A percentile compares a stretch with the other conserved stretches of the same genome.
Conservation (phyloP, 92 coral and sea anemone genomes). For the Diadumene lineata region DNA sequence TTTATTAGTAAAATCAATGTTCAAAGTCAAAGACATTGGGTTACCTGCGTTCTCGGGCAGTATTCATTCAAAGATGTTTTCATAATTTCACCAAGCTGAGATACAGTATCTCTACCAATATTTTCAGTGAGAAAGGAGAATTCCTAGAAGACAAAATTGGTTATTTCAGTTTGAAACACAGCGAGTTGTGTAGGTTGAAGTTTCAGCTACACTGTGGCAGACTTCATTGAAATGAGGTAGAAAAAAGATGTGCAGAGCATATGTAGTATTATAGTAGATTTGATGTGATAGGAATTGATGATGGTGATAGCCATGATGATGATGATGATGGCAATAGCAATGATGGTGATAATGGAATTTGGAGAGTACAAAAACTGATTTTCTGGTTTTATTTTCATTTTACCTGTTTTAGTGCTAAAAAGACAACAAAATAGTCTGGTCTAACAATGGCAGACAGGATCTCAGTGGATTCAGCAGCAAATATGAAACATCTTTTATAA, state of each 20-base stretch:
- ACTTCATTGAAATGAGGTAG: too few relatives aligned
- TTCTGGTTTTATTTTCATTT: too few relatives aligned
- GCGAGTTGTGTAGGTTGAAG: too few relatives aligned
- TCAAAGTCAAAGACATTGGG: not conserved
- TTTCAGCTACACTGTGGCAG: too few relatives aligned
- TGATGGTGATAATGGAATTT: too few relatives aligned
- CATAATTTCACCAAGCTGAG: slow-evolving; percentile 12
- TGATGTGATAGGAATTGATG: too few relatives aligned
- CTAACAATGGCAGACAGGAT: slow-evolving; percentile 42
- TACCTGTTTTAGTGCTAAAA: slow-evolving; percentile 40
- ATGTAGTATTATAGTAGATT: too few relatives aligned
- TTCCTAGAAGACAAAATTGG: not conserved
- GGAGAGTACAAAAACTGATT: too few relatives aligned
- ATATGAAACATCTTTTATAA: slow-evolving; percentile 20
- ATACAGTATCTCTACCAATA: slow-evolving; percentile 2
- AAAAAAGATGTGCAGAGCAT: too few relatives aligned
- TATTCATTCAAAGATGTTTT: slow-evolving; percentile 11
- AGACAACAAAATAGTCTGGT: slow-evolving; percentile 49
- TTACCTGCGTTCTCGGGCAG: slow-evolving; percentile 35
- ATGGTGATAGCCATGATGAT: too few relatives aligned
- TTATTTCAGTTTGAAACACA: too few relatives aligned
- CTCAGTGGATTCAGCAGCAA: slow-evolving; percentile 45
- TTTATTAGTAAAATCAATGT: not conserved
- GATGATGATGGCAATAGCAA: too few relatives aligned
- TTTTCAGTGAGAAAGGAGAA: slow-evolving; percentile 5